Evolutionary conservation across 1,140 invertebrate genomes (phyloP).

Genomic region (Chironomus striatipennis): DNA sequence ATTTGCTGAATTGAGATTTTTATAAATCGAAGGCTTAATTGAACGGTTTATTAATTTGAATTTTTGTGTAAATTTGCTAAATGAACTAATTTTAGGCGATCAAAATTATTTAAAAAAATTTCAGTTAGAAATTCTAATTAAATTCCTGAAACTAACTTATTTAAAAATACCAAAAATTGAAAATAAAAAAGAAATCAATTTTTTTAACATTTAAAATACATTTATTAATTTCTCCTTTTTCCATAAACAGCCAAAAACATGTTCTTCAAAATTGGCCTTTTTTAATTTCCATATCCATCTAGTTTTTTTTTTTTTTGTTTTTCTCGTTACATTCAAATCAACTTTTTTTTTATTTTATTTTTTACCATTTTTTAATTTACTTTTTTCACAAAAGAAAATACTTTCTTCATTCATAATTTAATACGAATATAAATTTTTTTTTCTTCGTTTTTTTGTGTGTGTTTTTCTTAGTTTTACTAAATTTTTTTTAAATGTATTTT

Average conservation of each 20-base stretch:
- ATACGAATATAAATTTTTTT: conserved; percentile 10
- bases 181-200: background rate
- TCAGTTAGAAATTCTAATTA: no score
- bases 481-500: background rate
- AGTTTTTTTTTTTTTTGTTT: background rate
- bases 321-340: conserved; percentile 3
- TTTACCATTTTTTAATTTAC: background rate
- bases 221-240: conserved; percentile 19
- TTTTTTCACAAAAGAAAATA: conserved; percentile 4
- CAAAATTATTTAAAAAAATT: no score
- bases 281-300: conserved; percentile 3
- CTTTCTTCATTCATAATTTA: conserved; percentile 14
- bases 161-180: background rate
- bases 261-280: background rate
- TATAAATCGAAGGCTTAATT: no score
- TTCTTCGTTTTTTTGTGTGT: background rate
- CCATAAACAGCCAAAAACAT: background rate
- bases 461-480: no score
- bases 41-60: no score
- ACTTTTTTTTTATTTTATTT: background rate
- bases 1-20: no score
- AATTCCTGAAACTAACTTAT: no score
- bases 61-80: no score
- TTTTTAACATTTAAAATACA: conserved; percentile 23
- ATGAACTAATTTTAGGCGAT: no score